A percentile compares a stretch with the other conserved stretches of the same genome.
These are phyloP conservation scores for Butorides virescens DNA, from an alignment of 2,113 vertebrate genomes.

Conservation along the genomic window DNA sequence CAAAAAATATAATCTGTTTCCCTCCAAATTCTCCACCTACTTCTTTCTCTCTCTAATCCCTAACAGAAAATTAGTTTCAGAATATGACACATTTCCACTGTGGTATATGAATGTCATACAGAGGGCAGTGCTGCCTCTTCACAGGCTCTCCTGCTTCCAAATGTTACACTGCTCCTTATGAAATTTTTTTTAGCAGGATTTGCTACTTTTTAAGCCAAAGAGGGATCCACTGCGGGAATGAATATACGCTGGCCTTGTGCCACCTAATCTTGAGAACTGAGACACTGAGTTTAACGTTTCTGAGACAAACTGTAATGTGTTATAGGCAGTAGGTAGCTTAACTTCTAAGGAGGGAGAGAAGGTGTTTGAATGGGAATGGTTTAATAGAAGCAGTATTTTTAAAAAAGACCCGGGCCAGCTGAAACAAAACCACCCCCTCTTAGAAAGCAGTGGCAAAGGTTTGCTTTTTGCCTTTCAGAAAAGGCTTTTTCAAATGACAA, in stretches of 20 bases:
- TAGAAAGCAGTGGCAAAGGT: neutral
- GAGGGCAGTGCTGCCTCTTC: slow-evolving; percentile 47
- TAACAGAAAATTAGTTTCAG: neutral
- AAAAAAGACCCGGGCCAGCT: neutral
- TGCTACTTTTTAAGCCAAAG: slow-evolving; percentile 14
- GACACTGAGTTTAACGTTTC: neutral
- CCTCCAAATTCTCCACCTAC: neutral
- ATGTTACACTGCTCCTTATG: neutral
- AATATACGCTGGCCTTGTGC: slow-evolving; percentile 23
- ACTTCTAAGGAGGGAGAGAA: neutral
- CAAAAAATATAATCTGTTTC: neutral
- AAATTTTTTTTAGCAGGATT: slow-evolving; percentile 3
- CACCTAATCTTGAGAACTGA: slow-evolving; percentile 1
- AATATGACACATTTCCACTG: neutral
- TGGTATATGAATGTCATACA: slow-evolving; percentile 29
- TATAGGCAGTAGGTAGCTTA: neutral
- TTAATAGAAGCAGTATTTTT: neutral
- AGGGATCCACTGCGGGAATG: neutral
- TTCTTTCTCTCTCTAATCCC: neutral
- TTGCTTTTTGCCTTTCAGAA: neutral
- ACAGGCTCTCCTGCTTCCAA: neutral
- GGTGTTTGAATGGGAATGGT: neutral
- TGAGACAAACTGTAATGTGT: neutral
- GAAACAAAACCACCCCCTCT: neutral
- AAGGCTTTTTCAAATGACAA: neutral